Conservation (phyloP, 2,888 invertebrate species). For the Tethea ocularis region DNA sequence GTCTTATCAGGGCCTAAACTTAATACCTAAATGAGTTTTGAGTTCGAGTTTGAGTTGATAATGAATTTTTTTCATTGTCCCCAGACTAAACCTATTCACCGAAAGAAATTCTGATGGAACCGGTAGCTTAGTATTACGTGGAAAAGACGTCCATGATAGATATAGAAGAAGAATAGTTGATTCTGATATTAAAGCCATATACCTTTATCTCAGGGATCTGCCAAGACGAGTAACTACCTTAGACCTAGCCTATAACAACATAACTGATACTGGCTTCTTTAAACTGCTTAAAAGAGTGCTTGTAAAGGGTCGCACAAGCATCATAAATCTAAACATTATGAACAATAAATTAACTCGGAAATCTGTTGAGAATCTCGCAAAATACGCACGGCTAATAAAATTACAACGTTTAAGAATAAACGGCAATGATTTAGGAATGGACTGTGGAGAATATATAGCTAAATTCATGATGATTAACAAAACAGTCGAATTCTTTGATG, state of each 20-base stretch:
- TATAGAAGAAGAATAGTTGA: constrained; percentile 71
- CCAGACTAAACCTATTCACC: constrained; percentile 63
- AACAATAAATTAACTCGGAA: constrained; percentile 78
- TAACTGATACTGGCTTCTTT: constrained; percentile 78
- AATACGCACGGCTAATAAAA: constrained; percentile 63
- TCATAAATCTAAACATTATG: constrained; percentile 82
- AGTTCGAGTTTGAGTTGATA: too few relatives aligned
- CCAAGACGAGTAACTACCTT: constrained; percentile 73
- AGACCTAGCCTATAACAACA: constrained; percentile 82
- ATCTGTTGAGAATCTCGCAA: constrained; percentile 64
- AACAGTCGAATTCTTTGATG: constrained; percentile 76
- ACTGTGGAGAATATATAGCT: constrained; percentile 80
- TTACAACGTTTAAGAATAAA: constrained; percentile 81
- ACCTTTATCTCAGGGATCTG: constrained; percentile 70
- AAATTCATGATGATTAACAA: constrained; percentile 72
- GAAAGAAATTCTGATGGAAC: constrained; percentile 83
- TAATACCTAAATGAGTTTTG: too few relatives aligned
- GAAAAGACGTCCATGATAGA: constrained; percentile 76
- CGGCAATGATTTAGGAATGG: constrained; percentile 83
- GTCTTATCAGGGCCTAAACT: too few relatives aligned
- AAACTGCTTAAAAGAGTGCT: constrained; percentile 70
- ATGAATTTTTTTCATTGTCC: not conserved
- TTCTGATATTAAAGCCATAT: constrained; percentile 76
- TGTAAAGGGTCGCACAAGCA: constrained; percentile 68
- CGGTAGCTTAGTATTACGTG: constrained; percentile 75